phyloP scores from a whole-genome alignment of 2,888 invertebrate species.

The Nebria salina region DNA sequence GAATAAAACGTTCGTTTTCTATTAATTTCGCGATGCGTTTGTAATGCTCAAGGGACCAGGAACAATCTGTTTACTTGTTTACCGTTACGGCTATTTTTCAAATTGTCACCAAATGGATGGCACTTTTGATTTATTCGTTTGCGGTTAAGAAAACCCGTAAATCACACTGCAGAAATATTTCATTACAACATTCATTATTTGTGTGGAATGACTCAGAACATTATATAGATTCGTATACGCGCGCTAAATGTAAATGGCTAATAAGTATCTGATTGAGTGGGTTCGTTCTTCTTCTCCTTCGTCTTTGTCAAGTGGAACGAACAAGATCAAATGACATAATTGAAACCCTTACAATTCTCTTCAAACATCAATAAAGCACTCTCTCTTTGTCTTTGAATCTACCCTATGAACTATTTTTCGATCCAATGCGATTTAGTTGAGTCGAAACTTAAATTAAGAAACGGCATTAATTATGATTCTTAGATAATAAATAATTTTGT shows the following conservation, averaged over 20 bases:
- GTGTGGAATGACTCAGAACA: background rate
- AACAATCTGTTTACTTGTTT: too few species aligned
- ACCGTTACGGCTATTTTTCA: too few species aligned
- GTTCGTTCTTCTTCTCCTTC: conserved; percentile 7
- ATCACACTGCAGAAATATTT: background rate
- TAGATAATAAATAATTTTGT: background rate
- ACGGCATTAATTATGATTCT: background rate
- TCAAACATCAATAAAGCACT: background rate
- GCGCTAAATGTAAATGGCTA: background rate
- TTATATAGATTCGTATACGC: background rate
- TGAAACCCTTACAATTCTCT: background rate
- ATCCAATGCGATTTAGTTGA: background rate
- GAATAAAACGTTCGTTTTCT: too few species aligned
- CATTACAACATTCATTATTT: background rate
- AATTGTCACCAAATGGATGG: too few species aligned
- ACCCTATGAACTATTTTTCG: background rate
- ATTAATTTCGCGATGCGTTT: too few species aligned
- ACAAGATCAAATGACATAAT: conserved; percentile 6
- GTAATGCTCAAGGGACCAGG: too few species aligned
- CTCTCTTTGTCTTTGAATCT: background rate
- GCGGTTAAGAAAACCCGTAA: too few species aligned
- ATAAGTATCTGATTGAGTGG: background rate
- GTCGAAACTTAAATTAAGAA: background rate
- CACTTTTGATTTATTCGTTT: too few species aligned
- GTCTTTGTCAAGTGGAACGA: background rate